A percentile compares a stretch with the other conserved stretches of the same genome.
These are phyloP conservation scores for Odontophorus gujanensis DNA, from an alignment of 2,113 vertebrate species.

Conservation along the genomic window DNA sequence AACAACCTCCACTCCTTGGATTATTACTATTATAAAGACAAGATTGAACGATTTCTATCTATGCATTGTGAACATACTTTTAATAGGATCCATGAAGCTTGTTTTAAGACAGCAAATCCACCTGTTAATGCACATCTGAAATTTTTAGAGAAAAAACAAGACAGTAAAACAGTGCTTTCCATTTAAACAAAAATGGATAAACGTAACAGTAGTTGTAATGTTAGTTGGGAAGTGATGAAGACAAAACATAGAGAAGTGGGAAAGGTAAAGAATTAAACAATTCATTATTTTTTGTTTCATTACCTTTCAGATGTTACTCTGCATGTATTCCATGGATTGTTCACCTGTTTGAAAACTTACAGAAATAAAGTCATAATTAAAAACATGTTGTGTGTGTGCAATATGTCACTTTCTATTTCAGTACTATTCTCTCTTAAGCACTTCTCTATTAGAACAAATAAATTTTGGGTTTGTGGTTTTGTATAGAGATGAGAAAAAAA, in stretches of 20 bases:
- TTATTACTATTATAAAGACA: background rate
- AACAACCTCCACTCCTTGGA: too few relatives aligned
- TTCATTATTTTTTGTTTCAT: background rate
- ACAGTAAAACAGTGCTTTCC: background rate
- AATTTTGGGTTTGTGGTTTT: background rate
- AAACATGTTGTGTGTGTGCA: background rate
- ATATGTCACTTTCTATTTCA: background rate
- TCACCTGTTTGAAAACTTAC: background rate
- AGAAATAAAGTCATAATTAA: slow-evolving; percentile 8
- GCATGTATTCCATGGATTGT: background rate
- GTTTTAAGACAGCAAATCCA: background rate
- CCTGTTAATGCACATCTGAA: background rate
- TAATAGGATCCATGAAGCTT: background rate
- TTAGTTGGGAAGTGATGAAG: background rate
- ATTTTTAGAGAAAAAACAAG: background rate
- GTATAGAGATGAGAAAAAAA: background rate
- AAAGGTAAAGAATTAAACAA: background rate
- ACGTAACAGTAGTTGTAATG: background rate
- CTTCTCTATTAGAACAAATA: background rate
- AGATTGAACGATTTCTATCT: background rate
- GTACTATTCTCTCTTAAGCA: background rate
- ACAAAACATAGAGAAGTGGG: background rate
- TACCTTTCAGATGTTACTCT: background rate
- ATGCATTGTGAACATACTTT: background rate
- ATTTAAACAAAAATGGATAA: background rate